Conservation (phyloP, 2,888 invertebrate species). For the Cremastobaeus sp. region DNA sequence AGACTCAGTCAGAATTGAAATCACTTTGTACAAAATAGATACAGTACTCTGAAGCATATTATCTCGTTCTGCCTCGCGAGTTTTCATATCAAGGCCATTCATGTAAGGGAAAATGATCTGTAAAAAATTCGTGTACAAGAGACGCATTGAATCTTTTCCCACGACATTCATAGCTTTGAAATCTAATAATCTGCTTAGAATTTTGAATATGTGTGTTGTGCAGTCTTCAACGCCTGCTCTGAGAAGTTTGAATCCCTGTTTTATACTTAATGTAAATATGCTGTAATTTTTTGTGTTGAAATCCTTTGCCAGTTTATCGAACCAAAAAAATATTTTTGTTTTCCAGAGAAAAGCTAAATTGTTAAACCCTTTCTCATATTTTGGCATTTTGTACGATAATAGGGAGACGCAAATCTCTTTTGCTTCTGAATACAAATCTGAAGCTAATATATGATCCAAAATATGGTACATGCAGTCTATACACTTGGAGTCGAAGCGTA, state of each 20-base stretch:
- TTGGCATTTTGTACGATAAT: slow-evolving; percentile 49
- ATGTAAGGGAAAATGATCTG: slow-evolving; percentile 14
- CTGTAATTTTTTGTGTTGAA: too few species aligned
- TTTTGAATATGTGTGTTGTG: too few species aligned
- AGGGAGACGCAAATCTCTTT: slow-evolving; percentile 63
- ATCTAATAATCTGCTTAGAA: too few species aligned
- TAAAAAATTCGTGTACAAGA: slow-evolving; percentile 48
- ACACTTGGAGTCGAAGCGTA: slow-evolving; percentile 62
- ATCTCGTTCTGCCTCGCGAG: not conserved
- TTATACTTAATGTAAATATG: too few species aligned
- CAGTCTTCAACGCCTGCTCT: too few species aligned
- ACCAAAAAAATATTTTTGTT: too few species aligned
- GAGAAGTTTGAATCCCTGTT: too few species aligned
- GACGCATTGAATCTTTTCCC: too few species aligned
- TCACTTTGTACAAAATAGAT: not conserved
- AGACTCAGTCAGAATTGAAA: not conserved
- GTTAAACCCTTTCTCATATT: too few species aligned
- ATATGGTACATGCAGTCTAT: slow-evolving; percentile 70
- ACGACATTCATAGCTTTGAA: too few species aligned
- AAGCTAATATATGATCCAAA: slow-evolving; percentile 64
- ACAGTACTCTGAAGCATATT: not conserved
- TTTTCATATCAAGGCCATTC: not conserved
- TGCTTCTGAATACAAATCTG: slow-evolving; percentile 66
- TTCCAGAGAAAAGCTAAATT: too few species aligned
- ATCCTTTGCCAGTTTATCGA: too few species aligned